phyloP scores from a whole-genome alignment of 2,888 invertebrate genomes.

The Macrophya annulata region DNA sequence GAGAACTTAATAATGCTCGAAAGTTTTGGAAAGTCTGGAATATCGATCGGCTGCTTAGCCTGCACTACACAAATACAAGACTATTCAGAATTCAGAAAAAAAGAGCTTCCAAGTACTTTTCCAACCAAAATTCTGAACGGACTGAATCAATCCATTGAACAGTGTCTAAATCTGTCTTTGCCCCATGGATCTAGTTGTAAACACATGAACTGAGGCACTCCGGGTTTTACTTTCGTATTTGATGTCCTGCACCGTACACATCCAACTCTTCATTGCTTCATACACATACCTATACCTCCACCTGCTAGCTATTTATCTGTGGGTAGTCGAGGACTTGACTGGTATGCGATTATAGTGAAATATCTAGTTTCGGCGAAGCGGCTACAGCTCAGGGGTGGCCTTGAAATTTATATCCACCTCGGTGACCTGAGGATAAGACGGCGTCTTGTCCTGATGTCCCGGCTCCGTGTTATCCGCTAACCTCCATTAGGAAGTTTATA shows the following conservation, averaged over 20 bases:
- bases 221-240: background rate
- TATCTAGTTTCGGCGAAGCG: slow-evolving; percentile 23
- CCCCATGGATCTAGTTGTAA: background rate
- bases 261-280: background rate
- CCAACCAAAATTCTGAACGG: background rate
- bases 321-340: slow-evolving; percentile 29
- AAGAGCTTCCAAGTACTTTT: background rate
- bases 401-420: slow-evolving; percentile 32
- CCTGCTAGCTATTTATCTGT: slow-evolving; percentile 25
- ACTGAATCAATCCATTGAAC: no score
- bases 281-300: background rate
- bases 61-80: background rate
- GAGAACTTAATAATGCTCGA: background rate
- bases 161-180: no score
- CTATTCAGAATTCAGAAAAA: background rate
- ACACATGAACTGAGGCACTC: background rate
- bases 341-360: slow-evolving; percentile 47
- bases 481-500: slow-evolving; percentile 40
- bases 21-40: background rate
- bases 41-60: background rate
- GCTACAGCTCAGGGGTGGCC: slow-evolving; percentile 17
- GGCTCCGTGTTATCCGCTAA: slow-evolving; percentile 43
- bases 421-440: slow-evolving; percentile 34
- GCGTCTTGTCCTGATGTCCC: slow-evolving; percentile 25
- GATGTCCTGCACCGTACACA: background rate